Evolutionary conservation across 35 echinoderm and acorn worm species (phyloP).

Genomic region (Heliocidaris erythrogramma): DNA sequence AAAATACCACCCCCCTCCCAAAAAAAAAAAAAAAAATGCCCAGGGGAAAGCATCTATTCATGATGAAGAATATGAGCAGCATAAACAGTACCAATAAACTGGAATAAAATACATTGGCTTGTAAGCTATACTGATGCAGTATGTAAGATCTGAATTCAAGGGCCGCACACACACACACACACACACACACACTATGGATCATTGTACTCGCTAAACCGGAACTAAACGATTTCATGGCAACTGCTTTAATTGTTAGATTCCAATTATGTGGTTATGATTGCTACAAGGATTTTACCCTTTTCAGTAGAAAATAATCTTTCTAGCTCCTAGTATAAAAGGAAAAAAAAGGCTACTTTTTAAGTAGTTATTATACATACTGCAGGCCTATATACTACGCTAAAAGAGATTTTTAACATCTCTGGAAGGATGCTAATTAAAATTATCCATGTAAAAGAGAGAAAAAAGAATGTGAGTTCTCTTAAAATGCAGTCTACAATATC

Average conservation of each 20-base stretch:
- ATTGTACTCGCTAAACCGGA: background rate
- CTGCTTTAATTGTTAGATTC: constrained; percentile 12
- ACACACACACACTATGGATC: background rate
- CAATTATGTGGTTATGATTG: background rate
- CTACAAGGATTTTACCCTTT: background rate
- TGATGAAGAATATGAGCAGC: too few species aligned
- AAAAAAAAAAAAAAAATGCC: too few species aligned
- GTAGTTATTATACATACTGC: too few species aligned
- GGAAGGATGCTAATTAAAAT: too few species aligned
- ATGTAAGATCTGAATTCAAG: background rate
- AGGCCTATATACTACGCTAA: too few species aligned
- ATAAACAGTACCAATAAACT: background rate
- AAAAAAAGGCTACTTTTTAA: background rate
- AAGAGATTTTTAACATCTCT: too few species aligned
- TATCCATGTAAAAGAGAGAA: too few species aligned
- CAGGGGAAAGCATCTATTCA: background rate
- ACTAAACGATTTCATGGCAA: constrained; percentile 5
- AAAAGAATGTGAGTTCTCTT: too few species aligned
- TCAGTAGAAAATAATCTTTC: background rate
- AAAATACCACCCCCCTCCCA: too few species aligned
- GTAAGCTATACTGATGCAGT: background rate
- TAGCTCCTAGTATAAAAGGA: background rate
- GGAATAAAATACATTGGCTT: background rate
- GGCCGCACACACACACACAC: background rate
- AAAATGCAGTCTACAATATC: too few species aligned